Evolutionary conservation across 2,888 invertebrate species (phyloP).

Genomic region (Tuta absoluta): DNA sequence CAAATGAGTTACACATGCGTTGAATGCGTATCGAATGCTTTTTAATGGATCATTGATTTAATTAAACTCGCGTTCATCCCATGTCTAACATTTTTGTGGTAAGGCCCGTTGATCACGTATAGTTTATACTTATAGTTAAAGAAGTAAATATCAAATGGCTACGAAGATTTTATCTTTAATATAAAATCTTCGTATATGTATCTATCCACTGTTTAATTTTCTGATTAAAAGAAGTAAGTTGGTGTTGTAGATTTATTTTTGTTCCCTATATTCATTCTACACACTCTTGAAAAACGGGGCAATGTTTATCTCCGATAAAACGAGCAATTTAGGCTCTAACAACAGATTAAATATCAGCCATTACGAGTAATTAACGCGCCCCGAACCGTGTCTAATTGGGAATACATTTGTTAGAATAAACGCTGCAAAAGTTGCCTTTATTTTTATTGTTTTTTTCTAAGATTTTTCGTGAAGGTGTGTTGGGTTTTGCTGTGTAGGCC

Average conservation of each 20-base stretch:
- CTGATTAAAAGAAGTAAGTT: no score
- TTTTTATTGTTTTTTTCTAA: background rate
- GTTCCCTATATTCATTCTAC: background rate
- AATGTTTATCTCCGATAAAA: conserved; percentile 62
- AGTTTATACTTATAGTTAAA: no score
- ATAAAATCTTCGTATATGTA: no score
- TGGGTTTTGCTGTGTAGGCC: background rate
- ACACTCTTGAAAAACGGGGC: conserved; percentile 48
- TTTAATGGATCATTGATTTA: no score
- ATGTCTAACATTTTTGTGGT: no score
- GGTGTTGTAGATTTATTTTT: background rate
- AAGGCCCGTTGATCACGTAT: no score
- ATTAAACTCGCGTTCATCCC: no score
- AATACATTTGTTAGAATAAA: conserved; percentile 25
- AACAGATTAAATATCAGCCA: conserved; percentile 66
- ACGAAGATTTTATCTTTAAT: no score
- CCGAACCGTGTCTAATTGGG: conserved; percentile 59
- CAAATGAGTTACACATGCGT: no score
- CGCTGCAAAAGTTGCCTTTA: background rate
- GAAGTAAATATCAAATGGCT: no score
- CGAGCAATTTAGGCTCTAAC: conserved; percentile 53
- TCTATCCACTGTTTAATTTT: no score
- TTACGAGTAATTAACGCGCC: conserved; percentile 64
- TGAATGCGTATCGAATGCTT: no score
- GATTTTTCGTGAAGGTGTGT: background rate